Conservation (phyloP, 2,888 invertebrate genomes). For the Xylophagus ater region DNA sequence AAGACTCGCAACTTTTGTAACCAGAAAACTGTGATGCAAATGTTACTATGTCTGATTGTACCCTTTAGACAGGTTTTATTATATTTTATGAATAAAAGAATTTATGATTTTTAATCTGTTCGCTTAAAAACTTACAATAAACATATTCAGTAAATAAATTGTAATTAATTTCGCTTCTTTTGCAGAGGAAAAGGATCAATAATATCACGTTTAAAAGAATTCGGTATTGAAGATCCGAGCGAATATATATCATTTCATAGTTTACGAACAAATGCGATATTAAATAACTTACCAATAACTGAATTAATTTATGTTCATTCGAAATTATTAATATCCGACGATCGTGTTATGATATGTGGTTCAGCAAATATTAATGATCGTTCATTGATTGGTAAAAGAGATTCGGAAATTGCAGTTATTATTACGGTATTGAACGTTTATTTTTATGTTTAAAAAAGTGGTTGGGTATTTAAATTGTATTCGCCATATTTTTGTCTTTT, state of each 20-base stretch:
- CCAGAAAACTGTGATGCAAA: too few relatives aligned
- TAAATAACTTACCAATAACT: slow-evolving; percentile 73
- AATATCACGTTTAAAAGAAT: slow-evolving; percentile 60
- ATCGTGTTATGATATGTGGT: slow-evolving; percentile 83
- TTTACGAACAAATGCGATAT: slow-evolving; percentile 64
- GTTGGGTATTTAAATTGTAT: background rate
- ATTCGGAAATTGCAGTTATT: slow-evolving; percentile 87
- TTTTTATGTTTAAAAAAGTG: background rate
- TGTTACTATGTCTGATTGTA: too few relatives aligned
- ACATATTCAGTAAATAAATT: too few relatives aligned
- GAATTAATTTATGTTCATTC: slow-evolving; percentile 97
- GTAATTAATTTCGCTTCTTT: slow-evolving; percentile 16
- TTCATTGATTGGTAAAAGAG: slow-evolving; percentile 85
- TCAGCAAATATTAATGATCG: slow-evolving; percentile 98
- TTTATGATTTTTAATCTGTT: too few relatives aligned
- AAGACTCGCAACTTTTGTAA: too few relatives aligned
- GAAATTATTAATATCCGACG: slow-evolving; percentile 90
- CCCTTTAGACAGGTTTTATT: too few relatives aligned
- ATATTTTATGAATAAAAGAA: too few relatives aligned
- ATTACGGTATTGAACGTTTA: slow-evolving; percentile 49
- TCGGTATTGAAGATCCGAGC: slow-evolving; percentile 68
- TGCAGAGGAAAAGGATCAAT: slow-evolving; percentile 75
- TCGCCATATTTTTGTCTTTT: background rate
- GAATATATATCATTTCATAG: slow-evolving; percentile 89
- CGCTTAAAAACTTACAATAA: too few relatives aligned